Conservation (phyloP, 2,888 invertebrate genomes). For the Xanthorhoe spadicearia region DNA sequence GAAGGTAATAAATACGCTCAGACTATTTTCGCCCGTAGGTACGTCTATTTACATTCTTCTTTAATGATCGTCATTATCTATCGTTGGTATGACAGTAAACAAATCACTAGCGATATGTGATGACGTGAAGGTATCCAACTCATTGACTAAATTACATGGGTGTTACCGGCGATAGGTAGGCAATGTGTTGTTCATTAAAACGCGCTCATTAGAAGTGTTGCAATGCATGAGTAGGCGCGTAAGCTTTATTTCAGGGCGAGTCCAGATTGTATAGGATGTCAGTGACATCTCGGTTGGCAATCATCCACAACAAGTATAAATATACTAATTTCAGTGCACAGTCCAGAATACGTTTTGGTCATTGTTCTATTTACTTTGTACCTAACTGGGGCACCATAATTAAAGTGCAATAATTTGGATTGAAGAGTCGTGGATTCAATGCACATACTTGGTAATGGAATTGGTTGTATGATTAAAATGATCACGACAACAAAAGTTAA, state of each 20-base stretch:
- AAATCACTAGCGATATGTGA: conserved; percentile 33
- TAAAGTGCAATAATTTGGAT: conserved; percentile 38
- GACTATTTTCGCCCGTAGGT: conserved; percentile 19
- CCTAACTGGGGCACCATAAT: conserved; percentile 56
- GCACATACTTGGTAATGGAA: too few relatives aligned
- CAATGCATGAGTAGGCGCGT: conserved; percentile 46
- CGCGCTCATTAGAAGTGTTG: conserved; percentile 27
- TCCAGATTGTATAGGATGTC: conserved; percentile 71
- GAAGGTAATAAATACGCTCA: conserved; percentile 25
- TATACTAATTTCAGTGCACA: conserved; percentile 76
- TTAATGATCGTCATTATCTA: conserved; percentile 27
- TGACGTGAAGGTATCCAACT: conserved; percentile 25
- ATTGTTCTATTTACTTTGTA: conserved; percentile 65
- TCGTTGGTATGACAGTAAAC: conserved; percentile 27
- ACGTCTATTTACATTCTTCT: conserved; percentile 24
- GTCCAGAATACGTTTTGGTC: conserved; percentile 74
- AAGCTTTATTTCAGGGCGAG: conserved; percentile 62
- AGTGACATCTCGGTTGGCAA: conserved; percentile 77
- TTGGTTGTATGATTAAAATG: too few relatives aligned
- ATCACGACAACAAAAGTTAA: too few relatives aligned
- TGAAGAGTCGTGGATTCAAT: conserved; percentile 14
- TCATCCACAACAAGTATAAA: conserved; percentile 78
- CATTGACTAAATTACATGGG: conserved; percentile 31
- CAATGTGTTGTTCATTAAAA: conserved; percentile 22
- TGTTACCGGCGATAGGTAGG: conserved; percentile 2